Conservation (phyloP, 2,113 vertebrate species). For the Ranitomeya variabilis region DNA sequence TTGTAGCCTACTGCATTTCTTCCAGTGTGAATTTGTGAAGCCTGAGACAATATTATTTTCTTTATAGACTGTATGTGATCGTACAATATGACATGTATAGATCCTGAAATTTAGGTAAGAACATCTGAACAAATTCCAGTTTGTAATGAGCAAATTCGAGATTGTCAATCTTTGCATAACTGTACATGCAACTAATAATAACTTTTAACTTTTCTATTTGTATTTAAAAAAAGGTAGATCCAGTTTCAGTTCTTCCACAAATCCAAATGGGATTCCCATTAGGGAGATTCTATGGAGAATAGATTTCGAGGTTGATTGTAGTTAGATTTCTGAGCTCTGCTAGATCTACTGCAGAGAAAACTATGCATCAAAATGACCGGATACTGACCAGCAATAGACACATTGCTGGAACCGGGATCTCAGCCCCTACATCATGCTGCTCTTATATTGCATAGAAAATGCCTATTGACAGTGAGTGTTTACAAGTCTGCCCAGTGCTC, state of each 20-base stretch:
- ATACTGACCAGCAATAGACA: too few relatives aligned
- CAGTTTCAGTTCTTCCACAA: background rate
- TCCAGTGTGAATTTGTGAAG: background rate
- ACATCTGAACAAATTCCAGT: background rate
- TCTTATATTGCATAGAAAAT: too few relatives aligned
- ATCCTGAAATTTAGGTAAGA: background rate
- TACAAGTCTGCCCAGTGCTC: too few relatives aligned
- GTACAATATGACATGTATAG: background rate
- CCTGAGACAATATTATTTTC: background rate
- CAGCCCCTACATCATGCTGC: too few relatives aligned
- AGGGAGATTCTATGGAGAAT: background rate
- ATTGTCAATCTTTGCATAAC: background rate
- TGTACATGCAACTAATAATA: background rate
- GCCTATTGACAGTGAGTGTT: too few relatives aligned
- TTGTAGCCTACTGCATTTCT: slow-evolving; percentile 2
- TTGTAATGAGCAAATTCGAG: too few relatives aligned
- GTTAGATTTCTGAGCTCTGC: too few relatives aligned
- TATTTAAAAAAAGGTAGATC: background rate
- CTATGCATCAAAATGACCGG: too few relatives aligned
- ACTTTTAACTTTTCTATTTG: background rate
- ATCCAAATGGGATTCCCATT: background rate
- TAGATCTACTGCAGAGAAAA: too few relatives aligned
- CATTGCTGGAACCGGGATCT: too few relatives aligned
- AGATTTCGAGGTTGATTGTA: too few relatives aligned
- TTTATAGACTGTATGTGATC: background rate